Conservation (phyloP, 1,140 invertebrate genomes). For the Zaprionus capensis region DNA sequence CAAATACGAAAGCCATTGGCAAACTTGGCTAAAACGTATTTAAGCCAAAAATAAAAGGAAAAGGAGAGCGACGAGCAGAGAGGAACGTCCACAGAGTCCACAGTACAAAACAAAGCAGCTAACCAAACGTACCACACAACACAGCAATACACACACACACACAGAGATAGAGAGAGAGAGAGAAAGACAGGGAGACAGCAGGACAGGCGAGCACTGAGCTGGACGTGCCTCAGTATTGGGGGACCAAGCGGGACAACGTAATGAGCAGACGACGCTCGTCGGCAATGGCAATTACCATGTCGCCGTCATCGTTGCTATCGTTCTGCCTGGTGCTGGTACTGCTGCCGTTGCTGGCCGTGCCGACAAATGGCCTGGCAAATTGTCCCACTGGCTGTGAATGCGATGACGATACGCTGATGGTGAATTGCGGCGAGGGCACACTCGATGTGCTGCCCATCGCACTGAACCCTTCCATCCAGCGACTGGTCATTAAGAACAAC, state of each 20-base stretch:
- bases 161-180: conserved; percentile 11
- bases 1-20: conserved; percentile 76
- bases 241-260: conserved; percentile 20
- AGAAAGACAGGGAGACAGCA: conserved; percentile 5
- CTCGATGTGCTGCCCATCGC: conserved; percentile 95
- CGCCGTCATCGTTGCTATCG: conserved; percentile 47
- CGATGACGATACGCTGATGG: conserved; percentile 94
- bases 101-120: conserved; percentile 20
- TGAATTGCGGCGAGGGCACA: conserved; percentile 92
- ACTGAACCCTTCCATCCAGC: conserved; percentile 94
- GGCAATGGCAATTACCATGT: conserved; percentile 75
- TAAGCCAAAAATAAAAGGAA: conserved; percentile 55
- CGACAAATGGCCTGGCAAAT: conserved; percentile 84
- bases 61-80: conserved; percentile 9
- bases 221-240: neutral
- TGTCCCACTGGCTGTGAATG: conserved; percentile 93
- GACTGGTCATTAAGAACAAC: conserved; percentile 92
- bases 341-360: conserved; percentile 27
- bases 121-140: conserved; percentile 31
- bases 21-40: conserved; percentile 80
- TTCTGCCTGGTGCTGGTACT: conserved; percentile 23
- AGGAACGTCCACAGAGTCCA: neutral
- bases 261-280: conserved; percentile 59
- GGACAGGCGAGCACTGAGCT: neutral
- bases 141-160: conserved; percentile 4